These are phyloP conservation scores for Ferdinandea cuprea DNA, from an alignment of 2,888 invertebrate species.

Conservation along the genomic window DNA sequence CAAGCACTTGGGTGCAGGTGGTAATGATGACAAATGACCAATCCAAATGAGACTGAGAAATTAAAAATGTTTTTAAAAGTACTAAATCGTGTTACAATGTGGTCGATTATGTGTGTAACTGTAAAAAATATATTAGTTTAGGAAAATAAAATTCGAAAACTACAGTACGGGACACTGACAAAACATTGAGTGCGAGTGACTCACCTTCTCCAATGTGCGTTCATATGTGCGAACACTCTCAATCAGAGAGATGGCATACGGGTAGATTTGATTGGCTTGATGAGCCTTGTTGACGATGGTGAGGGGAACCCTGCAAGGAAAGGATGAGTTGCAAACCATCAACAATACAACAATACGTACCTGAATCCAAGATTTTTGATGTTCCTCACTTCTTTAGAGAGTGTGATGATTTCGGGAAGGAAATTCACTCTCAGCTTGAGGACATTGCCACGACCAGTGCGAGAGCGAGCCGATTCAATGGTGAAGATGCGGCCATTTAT, in stretches of 20 bases:
- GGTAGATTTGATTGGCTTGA: constrained; percentile 98
- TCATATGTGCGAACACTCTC: constrained; percentile 99
- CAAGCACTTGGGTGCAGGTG: constrained; percentile 73
- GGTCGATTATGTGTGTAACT: constrained; percentile 64
- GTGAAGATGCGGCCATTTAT: constrained; percentile 97
- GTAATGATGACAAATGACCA: constrained; percentile 61
- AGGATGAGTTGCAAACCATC: no score
- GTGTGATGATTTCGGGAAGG: constrained; percentile 97
- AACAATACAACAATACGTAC: no score
- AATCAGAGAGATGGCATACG: constrained; percentile 98
- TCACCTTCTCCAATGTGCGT: constrained; percentile 97
- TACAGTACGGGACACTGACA: constrained; percentile 52
- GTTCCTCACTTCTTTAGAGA: constrained; percentile 99
- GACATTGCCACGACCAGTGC: constrained; percentile 92
- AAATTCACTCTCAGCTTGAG: constrained; percentile 97
- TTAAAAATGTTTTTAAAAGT: constrained; percentile 29
- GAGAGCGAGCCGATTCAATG: constrained; percentile 91
- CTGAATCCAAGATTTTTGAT: constrained; percentile 96
- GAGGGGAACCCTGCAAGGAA: constrained; percentile 91
- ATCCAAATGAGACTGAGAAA: constrained; percentile 32
- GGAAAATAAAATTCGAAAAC: constrained; percentile 22
- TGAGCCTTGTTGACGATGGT: constrained; percentile 99
- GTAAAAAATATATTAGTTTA: constrained; percentile 33
- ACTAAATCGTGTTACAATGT: constrained; percentile 49
- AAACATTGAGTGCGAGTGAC: constrained; percentile 54